These are phyloP conservation scores for Pasiphila rectangulata DNA, from an alignment of 2,888 invertebrate species.

Conservation along the genomic window DNA sequence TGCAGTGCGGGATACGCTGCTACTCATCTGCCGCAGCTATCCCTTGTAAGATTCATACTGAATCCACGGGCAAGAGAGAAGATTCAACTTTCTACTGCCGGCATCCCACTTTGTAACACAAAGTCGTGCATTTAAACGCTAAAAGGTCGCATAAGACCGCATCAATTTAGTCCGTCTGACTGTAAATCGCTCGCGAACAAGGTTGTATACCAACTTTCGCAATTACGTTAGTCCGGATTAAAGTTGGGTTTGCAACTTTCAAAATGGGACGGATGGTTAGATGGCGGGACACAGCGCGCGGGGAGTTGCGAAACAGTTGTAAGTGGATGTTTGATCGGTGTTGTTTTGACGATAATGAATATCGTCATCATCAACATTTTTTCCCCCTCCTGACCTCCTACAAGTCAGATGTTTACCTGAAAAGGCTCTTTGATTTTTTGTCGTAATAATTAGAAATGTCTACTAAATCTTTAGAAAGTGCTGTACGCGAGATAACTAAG, in stretches of 20 bases:
- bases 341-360: no score
- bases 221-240: constrained; percentile 76
- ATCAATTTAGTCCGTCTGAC: constrained; percentile 65
- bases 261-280: constrained; percentile 68
- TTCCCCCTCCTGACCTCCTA: no score
- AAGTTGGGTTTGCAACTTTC: constrained; percentile 70
- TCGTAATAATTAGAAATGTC: no score
- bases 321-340: neutral
- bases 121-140: constrained; percentile 12
- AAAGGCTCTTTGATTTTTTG: no score
- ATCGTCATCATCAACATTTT: no score
- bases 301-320: neutral
- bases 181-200: constrained; percentile 70
- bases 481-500: no score
- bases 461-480: no score
- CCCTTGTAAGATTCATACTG: no score
- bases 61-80: no score
- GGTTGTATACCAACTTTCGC: constrained; percentile 74
- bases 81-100: neutral
- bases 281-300: constrained; percentile 46
- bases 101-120: neutral
- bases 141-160: constrained; percentile 38
- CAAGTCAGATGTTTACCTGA: no score
- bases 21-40: no score
- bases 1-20: no score